Evolutionary conservation across 2,113 vertebrate species (phyloP).

Genomic region (Pelobates fuscus): DNA sequence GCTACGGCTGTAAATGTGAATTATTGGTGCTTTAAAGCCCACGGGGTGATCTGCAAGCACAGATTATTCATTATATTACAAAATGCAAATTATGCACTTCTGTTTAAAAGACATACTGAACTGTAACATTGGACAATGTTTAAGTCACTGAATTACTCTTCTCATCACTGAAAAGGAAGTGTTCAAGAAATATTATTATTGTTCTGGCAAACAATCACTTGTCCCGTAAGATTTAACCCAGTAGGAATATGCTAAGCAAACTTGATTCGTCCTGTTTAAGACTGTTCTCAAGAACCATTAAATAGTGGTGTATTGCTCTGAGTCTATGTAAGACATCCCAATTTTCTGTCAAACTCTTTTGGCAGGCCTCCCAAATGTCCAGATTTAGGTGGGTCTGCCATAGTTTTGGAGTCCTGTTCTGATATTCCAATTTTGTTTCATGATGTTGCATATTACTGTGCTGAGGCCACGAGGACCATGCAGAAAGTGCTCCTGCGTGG

Average conservation of each 20-base stretch:
- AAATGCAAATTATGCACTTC: constrained; percentile 59
- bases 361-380: too few species aligned
- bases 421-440: too few species aligned
- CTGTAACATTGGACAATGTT: constrained; percentile 56
- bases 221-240: background rate
- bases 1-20: constrained; percentile 54
- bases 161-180: constrained; percentile 56
- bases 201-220: constrained; percentile 30
- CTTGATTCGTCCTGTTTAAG: background rate
- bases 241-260: background rate
- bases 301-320: too few species aligned
- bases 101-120: constrained; percentile 60
- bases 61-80: constrained; percentile 59
- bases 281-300: background rate
- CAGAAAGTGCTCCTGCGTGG: too few species aligned
- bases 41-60: constrained; percentile 53
- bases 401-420: too few species aligned
- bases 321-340: too few species aligned
- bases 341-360: too few species aligned
- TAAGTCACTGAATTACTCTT: constrained; percentile 52
- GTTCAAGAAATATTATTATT: constrained; percentile 59
- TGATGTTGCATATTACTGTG: too few species aligned
- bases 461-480: too few species aligned
- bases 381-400: too few species aligned
- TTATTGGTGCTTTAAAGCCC: constrained; percentile 52